Base-by-base conservation (phyloP, 2,888 invertebrate species). In the Drosophila fulvimacula region DNA sequence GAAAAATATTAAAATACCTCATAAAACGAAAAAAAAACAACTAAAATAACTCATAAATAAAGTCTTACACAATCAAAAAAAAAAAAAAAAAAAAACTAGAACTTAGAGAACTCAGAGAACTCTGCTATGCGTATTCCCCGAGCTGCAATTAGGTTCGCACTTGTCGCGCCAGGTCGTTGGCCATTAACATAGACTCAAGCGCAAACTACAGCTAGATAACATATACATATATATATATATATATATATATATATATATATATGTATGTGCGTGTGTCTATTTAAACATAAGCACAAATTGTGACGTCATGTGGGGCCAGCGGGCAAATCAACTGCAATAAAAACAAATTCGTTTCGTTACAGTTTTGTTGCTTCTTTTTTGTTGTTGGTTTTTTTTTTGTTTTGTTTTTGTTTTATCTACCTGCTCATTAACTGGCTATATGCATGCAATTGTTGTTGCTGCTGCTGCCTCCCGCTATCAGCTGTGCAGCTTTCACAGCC, bases 361-460 rank as follows among this genome's bases (percentile, higher is more conserved):
- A 81, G 74, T 74, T 82, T 78, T 67, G 70, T 53, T 69, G 67
- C 55, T 65, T 41, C 19, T 10, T 27, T 52, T 75, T 56, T 61
- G n/a, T 55, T 75, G 53, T 61, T 73, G 15, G n/a, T n/a, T n/a
- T 27, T 27, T n/a, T n/a, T 27, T 27, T 46, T 30, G 5, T 61
- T 67, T 81, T 42, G 65, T 36, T 38, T 24, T 4, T n/a, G 42
- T 78, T 59, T 68, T 73, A 62, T 61, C 48, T 55, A 58, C 56
- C 49, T 74, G 82, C 79, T 72, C 82, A 79, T 82, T 83, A 85
- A 69, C 75, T 70, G 69, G 42, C 19, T 34, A 67, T 67, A 65
- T 19, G 17, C 82, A 82, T 82, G 82, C 82, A 81, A 81, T 76
- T 59, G 57, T 55, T 19, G 5, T 15, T 24, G 30, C 38, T 56